phyloP scores from a whole-genome alignment of 2,113 vertebrate genomes.

The Stercorarius parasiticus region DNA sequence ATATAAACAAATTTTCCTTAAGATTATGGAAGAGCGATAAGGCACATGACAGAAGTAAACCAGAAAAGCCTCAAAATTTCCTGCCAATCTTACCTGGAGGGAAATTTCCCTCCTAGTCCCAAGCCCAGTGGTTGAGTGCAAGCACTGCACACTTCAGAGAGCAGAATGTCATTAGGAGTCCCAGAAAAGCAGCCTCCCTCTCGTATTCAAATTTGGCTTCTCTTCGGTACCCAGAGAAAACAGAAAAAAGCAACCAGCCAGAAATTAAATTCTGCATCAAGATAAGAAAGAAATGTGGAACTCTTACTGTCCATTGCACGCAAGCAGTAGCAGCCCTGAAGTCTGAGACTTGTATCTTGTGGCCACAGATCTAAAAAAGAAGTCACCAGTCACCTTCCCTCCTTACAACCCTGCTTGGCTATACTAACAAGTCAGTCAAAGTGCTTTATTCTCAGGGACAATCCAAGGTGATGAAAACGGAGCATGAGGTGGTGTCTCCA shows the following conservation, averaged over 20 bases:
- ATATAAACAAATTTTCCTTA: background rate
- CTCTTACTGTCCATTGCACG: background rate
- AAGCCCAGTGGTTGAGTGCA: background rate
- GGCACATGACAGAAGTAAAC: accelerated
- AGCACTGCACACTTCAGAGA: background rate
- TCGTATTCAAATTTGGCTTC: background rate
- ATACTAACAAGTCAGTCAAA: background rate
- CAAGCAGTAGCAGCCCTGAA: background rate
- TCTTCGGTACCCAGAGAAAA: background rate
- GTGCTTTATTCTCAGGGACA: background rate
- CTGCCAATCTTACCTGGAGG: background rate
- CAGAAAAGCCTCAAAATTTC: background rate
- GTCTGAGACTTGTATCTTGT: background rate
- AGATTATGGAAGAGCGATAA: background rate
- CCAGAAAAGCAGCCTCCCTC: background rate
- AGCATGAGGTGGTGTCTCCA: background rate
- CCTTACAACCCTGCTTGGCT: background rate
- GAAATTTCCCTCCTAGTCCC: background rate
- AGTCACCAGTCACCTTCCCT: background rate
- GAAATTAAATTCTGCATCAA: background rate
- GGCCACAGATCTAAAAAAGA: background rate
- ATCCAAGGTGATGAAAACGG: background rate
- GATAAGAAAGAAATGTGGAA: background rate
- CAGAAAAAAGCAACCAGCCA: background rate
- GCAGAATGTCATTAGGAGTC: background rate